These are phyloP conservation scores for Melanostigma gelatinosum DNA, from an alignment of 2,113 vertebrate species.

Conservation along the genomic window DNA sequence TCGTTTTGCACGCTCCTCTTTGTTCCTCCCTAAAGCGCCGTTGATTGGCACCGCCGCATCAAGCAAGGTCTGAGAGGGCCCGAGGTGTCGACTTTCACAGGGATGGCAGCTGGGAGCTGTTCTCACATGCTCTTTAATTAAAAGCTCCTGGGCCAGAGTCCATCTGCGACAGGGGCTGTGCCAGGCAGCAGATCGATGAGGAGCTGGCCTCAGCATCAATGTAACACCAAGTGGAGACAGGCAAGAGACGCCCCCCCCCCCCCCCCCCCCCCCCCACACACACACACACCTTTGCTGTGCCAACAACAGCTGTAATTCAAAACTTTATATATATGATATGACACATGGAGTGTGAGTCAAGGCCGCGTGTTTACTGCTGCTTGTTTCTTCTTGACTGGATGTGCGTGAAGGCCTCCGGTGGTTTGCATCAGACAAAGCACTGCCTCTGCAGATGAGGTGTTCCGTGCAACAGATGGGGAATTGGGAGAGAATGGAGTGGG, in stretches of 20 bases:
- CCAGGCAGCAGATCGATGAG: slow-evolving; percentile 80
- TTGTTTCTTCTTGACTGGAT: slow-evolving; percentile 59
- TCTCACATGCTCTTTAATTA: slow-evolving; percentile 86
- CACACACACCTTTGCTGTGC: slow-evolving; percentile 41
- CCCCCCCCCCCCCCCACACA: not conserved
- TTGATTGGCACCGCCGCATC: slow-evolving; percentile 78
- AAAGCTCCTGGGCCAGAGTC: slow-evolving; percentile 82
- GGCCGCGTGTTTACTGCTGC: slow-evolving; percentile 59
- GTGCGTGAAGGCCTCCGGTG: slow-evolving; percentile 61
- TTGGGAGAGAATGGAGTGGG: slow-evolving; percentile 31
- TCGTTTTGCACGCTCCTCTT: slow-evolving; percentile 68
- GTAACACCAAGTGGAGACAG: slow-evolving; percentile 73
- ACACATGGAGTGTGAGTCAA: slow-evolving; percentile 50
- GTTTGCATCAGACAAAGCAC: slow-evolving; percentile 58
- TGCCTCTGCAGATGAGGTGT: slow-evolving; percentile 36
- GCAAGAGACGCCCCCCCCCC: slow-evolving; percentile 33
- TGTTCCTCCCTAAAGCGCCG: slow-evolving; percentile 76
- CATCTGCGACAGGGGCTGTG: slow-evolving; percentile 79
- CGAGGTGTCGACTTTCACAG: slow-evolving; percentile 81
- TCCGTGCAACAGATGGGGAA: slow-evolving; percentile 28
- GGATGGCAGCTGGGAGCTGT: slow-evolving; percentile 83
- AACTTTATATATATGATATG: slow-evolving; percentile 73
- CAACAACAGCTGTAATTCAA: slow-evolving; percentile 72
- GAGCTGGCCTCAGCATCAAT: slow-evolving; percentile 73
- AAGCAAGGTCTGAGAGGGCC: slow-evolving; percentile 71